Conservation (phyloP, 2,797 vertebrate species). For the Sebastiscus albofasciatus region DNA sequence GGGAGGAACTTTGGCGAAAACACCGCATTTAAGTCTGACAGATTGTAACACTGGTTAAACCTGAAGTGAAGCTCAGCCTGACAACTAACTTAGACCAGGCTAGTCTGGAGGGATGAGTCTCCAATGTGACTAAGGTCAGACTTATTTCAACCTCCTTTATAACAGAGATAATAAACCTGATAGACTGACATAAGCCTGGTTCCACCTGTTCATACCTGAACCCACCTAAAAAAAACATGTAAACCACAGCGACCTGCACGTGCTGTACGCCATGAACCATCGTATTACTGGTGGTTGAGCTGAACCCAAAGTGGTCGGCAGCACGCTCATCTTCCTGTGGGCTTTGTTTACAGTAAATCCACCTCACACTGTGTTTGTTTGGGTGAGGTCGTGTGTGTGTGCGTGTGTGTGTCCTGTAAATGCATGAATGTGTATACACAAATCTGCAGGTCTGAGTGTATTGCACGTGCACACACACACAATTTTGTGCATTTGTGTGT, state of each 20-base stretch:
- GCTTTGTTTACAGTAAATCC: constrained; percentile 52
- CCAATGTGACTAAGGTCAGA: too few species aligned
- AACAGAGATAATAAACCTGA: too few species aligned
- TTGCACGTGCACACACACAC: neutral
- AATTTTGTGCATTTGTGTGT: neutral
- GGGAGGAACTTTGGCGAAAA: too few species aligned
- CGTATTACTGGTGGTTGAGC: neutral
- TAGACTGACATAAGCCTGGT: too few species aligned
- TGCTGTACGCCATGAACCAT: neutral
- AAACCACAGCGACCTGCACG: neutral
- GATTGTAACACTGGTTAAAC: too few species aligned
- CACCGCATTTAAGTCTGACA: too few species aligned
- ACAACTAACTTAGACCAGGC: too few species aligned
- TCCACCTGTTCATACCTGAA: neutral
- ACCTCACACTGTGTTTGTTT: constrained; percentile 38
- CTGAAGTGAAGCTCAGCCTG: too few species aligned
- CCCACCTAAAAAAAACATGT: neutral
- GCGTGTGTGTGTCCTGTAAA: constrained; percentile 3
- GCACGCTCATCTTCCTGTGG: neutral
- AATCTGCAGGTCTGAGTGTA: constrained; percentile 14
- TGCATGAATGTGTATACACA: neutral
- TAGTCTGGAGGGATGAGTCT: too few species aligned
- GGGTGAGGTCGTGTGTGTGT: constrained; percentile 4
- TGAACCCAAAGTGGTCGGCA: neutral
- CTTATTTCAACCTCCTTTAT: too few species aligned